phyloP scores from a whole-genome alignment of 64 coral and sea anemone genomes.

The Actinia equina region DNA sequence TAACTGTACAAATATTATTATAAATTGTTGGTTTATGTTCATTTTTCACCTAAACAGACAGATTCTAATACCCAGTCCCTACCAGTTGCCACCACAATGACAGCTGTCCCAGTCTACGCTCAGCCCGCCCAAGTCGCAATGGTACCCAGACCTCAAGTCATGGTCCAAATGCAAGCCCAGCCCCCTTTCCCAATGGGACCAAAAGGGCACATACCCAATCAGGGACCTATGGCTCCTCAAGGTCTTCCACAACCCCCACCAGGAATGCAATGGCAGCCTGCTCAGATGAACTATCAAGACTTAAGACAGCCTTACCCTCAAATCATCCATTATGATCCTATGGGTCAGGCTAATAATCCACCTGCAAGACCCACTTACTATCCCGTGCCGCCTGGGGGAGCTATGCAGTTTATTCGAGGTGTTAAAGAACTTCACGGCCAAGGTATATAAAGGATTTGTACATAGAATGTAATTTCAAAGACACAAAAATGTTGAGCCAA shows the following conservation, averaged over 20 bases:
- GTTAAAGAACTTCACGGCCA: conserved; percentile 48
- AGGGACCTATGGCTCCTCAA: conserved; percentile 18
- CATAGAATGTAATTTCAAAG: too few species aligned
- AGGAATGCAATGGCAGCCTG: conserved; percentile 57
- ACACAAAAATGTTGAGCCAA: too few species aligned
- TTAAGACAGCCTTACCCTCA: conserved; percentile 24
- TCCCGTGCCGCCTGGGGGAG: background rate
- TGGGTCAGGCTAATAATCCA: conserved; percentile 28
- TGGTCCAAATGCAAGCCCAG: conserved; percentile 46
- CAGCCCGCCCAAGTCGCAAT: conserved; percentile 45
- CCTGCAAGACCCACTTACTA: conserved; percentile 25
- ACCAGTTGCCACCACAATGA: conserved; percentile 27
- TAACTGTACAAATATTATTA: too few species aligned
- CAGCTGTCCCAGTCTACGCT: conserved; percentile 52
- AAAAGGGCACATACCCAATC: conserved; percentile 25
- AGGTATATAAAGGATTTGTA: conserved; percentile 13
- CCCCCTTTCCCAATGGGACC: conserved; percentile 36
- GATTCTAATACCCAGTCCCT: conserved; percentile 47
- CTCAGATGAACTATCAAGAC: conserved; percentile 26
- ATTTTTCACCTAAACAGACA: conserved; percentile 1
- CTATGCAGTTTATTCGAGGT: conserved; percentile 45
- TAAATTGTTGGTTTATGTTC: background rate
- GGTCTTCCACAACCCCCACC: conserved; percentile 16
- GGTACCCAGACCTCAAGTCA: conserved; percentile 57
- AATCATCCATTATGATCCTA: conserved; percentile 50